These are phyloP conservation scores for Ophiothrix spiculata DNA, from an alignment of 35 echinoderm and acorn worm species.

Conservation along the genomic window DNA sequence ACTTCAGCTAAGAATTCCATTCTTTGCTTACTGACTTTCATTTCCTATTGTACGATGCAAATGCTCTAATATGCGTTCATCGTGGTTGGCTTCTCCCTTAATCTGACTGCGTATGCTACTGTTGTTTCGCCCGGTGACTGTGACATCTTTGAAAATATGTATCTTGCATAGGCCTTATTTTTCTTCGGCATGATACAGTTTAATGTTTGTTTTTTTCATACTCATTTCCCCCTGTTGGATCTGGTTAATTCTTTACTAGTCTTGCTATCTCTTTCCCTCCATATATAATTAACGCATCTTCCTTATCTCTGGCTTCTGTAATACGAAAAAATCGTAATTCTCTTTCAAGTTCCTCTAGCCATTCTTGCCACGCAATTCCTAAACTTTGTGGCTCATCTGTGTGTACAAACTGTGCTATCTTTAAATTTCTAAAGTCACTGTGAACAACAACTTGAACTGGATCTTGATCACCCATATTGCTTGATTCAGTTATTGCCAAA, in stretches of 20 bases:
- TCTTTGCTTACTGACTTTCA: conserved; percentile 45
- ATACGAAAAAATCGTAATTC: conserved; percentile 63
- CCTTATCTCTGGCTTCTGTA: conserved; percentile 23
- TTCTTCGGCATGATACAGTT: conserved; percentile 49
- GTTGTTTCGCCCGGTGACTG: conserved; percentile 30
- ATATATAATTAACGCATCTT: conserved; percentile 62
- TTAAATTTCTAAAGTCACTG: conserved; percentile 53
- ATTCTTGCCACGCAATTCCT: conserved; percentile 56
- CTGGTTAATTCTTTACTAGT: conserved; percentile 32
- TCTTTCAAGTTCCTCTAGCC: conserved; percentile 55
- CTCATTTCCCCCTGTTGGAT: neutral
- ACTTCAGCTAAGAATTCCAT: conserved; percentile 52
- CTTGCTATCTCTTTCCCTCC: conserved; percentile 55
- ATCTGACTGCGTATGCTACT: conserved; percentile 38
- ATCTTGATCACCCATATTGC: no score
- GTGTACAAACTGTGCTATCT: conserved; percentile 38
- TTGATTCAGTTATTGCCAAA: no score
- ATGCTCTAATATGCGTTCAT: conserved; percentile 66
- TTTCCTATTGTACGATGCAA: conserved; percentile 43
- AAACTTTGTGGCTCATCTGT: conserved; percentile 35
- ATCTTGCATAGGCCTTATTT: conserved; percentile 55
- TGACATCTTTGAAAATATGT: conserved; percentile 41
- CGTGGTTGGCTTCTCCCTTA: conserved; percentile 41
- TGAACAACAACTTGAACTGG: no score
- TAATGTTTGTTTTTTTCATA: conserved; percentile 45